These are phyloP conservation scores for Papilio demoleus DNA, from an alignment of 2,888 invertebrate genomes.

Conservation along the genomic window DNA sequence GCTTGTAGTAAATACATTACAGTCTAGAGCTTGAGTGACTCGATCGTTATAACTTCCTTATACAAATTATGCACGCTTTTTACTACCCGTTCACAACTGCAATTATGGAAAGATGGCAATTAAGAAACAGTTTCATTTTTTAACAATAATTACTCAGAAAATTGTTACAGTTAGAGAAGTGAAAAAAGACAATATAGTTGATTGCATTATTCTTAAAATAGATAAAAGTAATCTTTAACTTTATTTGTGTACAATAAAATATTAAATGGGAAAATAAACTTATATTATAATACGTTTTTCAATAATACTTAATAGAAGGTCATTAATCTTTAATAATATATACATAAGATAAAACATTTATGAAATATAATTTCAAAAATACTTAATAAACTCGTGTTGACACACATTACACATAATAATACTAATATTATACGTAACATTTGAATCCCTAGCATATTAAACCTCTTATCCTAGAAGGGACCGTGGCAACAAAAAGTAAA, in stretches of 20 bases:
- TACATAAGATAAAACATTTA: not conserved
- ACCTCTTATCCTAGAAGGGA: constrained; percentile 40
- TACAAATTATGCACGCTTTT: constrained; percentile 24
- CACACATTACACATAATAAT: constrained; percentile 9
- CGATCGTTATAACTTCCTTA: constrained; percentile 20
- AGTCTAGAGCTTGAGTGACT: constrained; percentile 54
- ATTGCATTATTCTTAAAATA: not conserved
- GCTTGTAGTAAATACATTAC: constrained; percentile 73
- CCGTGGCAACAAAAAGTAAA: constrained; percentile 42
- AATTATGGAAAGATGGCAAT: not conserved
- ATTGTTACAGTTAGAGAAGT: not conserved
- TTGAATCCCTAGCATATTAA: constrained; percentile 37
- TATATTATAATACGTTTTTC: not conserved
- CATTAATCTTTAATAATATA: not conserved
- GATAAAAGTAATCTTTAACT: not conserved
- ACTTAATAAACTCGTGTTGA: not conserved
- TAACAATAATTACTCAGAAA: not conserved
- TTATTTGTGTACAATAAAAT: no score
- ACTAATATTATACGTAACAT: constrained; percentile 27
- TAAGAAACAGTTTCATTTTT: not conserved
- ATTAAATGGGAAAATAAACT: not conserved
- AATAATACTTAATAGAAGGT: not conserved
- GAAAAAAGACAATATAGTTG: not conserved
- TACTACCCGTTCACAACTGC: not conserved
- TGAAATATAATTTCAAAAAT: constrained; percentile 1